Evolutionary conservation across 2,797 vertebrate genomes (phyloP).

Genomic region (Lerista edwardsae): DNA sequence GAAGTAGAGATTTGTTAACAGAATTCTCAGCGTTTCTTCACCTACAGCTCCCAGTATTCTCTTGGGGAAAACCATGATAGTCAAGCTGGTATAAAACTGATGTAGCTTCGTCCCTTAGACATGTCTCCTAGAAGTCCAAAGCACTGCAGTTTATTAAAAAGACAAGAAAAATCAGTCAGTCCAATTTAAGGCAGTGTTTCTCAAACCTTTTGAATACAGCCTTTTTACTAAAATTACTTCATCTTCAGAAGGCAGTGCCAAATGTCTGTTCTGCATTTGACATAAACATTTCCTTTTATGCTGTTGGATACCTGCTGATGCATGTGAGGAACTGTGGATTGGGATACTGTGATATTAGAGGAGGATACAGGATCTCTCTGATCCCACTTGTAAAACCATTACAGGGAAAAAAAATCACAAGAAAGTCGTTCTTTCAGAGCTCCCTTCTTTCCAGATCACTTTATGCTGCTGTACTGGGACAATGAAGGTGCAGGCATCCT

Average conservation of each 20-base stretch:
- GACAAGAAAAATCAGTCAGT: conserved; percentile 33
- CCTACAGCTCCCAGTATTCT: neutral
- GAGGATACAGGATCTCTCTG: neutral
- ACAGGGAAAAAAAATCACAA: neutral
- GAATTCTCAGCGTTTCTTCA: neutral
- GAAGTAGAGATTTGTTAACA: neutral
- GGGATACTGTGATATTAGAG: neutral
- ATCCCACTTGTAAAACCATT: neutral
- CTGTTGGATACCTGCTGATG: neutral
- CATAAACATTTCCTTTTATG: neutral
- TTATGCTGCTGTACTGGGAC: neutral
- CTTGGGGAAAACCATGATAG: neutral
- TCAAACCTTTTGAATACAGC: neutral
- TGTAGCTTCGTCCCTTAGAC: neutral
- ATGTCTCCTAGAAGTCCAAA: neutral
- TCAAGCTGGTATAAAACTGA: neutral
- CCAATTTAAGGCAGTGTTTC: conserved; percentile 18
- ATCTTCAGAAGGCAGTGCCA: neutral
- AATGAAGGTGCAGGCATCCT: neutral
- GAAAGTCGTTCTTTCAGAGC: neutral
- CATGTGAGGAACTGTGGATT: neutral
- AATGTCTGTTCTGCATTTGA: neutral
- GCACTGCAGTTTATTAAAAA: conserved; percentile 34
- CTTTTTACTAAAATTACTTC: neutral
- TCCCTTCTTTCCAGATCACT: neutral